phyloP scores from a whole-genome alignment of 2,797 vertebrate genomes.

The Tapirus indicus region DNA sequence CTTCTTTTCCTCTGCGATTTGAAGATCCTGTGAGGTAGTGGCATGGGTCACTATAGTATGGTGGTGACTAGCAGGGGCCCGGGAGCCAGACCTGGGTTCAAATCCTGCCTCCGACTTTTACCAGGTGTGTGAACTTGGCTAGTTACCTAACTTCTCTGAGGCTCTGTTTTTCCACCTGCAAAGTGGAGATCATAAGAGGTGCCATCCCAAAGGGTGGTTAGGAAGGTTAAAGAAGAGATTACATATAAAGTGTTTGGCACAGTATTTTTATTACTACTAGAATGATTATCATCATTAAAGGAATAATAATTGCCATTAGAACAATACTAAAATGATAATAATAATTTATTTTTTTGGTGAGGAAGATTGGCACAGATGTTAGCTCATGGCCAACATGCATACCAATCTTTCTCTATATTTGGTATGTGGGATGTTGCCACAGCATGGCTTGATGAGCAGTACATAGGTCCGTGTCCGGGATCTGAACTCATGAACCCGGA shows the following conservation, averaged over 20 bases:
- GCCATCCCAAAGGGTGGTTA: background rate
- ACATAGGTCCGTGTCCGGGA: too few species aligned
- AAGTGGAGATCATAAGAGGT: background rate
- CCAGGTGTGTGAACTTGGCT: background rate
- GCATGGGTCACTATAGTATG: rapidly evolving
- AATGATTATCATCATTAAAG: background rate
- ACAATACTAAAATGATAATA: background rate
- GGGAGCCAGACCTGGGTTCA: background rate
- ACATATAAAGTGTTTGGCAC: background rate
- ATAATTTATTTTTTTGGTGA: too few species aligned
- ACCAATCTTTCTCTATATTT: too few species aligned
- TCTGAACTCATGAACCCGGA: too few species aligned
- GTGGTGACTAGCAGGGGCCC: background rate
- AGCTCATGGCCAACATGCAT: too few species aligned
- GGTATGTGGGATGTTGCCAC: too few species aligned
- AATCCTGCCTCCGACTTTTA: background rate
- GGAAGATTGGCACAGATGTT: too few species aligned
- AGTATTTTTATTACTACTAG: background rate
- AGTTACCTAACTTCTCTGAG: background rate
- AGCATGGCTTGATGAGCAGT: too few species aligned
- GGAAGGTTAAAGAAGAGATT: background rate
- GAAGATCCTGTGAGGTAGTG: background rate
- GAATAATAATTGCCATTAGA: background rate
- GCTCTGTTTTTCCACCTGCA: background rate
- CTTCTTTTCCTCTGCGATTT: background rate